phyloP scores from a whole-genome alignment of 1,140 invertebrate genomes.

The Anadara kagoshimensis region DNA sequence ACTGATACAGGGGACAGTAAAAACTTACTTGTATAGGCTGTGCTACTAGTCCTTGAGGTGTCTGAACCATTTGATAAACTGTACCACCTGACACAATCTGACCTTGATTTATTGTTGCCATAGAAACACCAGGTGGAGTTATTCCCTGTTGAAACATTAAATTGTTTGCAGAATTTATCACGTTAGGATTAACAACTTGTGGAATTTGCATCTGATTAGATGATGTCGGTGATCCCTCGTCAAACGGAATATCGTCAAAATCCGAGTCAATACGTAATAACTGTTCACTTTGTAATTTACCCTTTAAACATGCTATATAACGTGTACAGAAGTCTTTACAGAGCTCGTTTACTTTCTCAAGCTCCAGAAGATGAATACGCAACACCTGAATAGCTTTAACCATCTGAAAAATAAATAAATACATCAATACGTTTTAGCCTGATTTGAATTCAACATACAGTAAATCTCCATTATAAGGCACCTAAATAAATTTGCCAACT shows the following conservation, averaged over 20 bases:
- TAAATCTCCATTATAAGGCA: no score
- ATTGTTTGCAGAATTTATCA: constrained; percentile 54
- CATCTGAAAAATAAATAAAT: constrained; percentile 64
- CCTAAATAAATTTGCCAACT: no score
- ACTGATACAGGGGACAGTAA: no score
- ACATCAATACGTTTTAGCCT: no score
- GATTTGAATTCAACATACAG: no score
- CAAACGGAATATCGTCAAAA: constrained; percentile 46
- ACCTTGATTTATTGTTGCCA: constrained; percentile 69
- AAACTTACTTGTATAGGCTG: constrained; percentile 76
- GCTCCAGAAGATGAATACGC: constrained; percentile 73
- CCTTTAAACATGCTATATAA: constrained; percentile 72
- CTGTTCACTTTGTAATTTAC: constrained; percentile 71
- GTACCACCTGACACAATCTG: constrained; percentile 74
- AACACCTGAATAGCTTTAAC: constrained; percentile 74
- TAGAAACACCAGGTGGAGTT: constrained; percentile 60
- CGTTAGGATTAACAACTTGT: background rate
- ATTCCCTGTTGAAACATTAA: constrained; percentile 62
- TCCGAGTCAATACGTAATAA: constrained; percentile 64
- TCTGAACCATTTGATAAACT: constrained; percentile 76
- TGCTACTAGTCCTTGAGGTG: constrained; percentile 76
- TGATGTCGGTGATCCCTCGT: constrained; percentile 44
- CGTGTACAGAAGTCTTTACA: constrained; percentile 74
- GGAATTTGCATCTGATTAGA: constrained; percentile 22
- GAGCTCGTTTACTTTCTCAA: constrained; percentile 74